A percentile compares a stretch with the other conserved stretches of the same genome.
These are phyloP conservation scores for Cataglyphis albicans DNA, from an alignment of 2,888 invertebrate genomes.

Conservation along the genomic window DNA sequence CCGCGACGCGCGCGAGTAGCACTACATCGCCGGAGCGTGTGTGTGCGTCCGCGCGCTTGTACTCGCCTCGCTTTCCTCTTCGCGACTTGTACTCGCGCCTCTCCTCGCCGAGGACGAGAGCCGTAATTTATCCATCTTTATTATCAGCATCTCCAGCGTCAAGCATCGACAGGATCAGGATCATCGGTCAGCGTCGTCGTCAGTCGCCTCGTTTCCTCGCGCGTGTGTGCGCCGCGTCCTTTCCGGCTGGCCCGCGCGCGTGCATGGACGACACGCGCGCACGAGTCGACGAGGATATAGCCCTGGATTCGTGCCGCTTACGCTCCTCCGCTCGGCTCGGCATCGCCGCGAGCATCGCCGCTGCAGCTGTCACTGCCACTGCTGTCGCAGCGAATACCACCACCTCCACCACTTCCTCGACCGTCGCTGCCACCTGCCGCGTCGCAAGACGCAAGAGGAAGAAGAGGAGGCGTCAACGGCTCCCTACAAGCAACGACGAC, in stretches of 20 bases:
- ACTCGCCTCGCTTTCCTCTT: slow-evolving; percentile 43
- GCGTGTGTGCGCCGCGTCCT: slow-evolving; percentile 69
- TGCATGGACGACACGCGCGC: slow-evolving; percentile 78
- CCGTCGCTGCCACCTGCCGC: slow-evolving; percentile 64
- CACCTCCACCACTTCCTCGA: slow-evolving; percentile 42
- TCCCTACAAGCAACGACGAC: slow-evolving; percentile 64
- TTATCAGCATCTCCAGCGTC: not conserved
- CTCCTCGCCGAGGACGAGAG: slow-evolving; percentile 20
- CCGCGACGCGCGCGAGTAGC: slow-evolving; percentile 62
- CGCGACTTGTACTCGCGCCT: slow-evolving; percentile 25
- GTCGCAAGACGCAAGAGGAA: slow-evolving; percentile 70
- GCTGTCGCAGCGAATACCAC: slow-evolving; percentile 38
- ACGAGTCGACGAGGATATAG: slow-evolving; percentile 79
- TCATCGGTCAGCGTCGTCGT: slow-evolving; percentile 46
- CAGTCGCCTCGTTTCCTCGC: slow-evolving; percentile 68
- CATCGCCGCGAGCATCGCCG: slow-evolving; percentile 65
- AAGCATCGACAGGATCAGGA: slow-evolving; percentile 3
- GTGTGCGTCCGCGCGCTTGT: slow-evolving; percentile 56
- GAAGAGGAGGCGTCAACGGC: slow-evolving; percentile 71
- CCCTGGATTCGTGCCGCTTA: slow-evolving; percentile 78
- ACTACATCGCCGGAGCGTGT: slow-evolving; percentile 60
- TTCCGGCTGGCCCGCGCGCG: slow-evolving; percentile 66
- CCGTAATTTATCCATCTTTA: not conserved
- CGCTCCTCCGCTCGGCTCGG: slow-evolving; percentile 75
- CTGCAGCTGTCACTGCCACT: slow-evolving; percentile 59